A percentile compares a stretch with the other conserved stretches of the same genome.
These are phyloP conservation scores for Tigriopus japonicus DNA, from an alignment of 1,140 invertebrate species.

Conservation along the genomic window DNA sequence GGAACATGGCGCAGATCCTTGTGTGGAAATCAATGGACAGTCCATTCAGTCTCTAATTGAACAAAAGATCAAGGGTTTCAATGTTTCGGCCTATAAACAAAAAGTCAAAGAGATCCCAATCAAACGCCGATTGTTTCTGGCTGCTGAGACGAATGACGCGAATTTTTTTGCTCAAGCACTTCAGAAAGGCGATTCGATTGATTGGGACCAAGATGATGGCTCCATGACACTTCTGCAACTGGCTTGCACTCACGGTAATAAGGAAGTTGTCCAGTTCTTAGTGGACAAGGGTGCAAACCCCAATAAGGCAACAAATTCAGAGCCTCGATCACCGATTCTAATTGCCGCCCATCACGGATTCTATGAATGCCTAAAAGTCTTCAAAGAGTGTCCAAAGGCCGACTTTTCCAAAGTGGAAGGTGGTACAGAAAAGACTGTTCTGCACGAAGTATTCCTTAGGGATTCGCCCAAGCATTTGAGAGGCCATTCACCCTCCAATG, in stretches of 20 bases:
- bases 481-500: background rate
- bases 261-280: background rate
- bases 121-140: background rate
- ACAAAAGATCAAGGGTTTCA: background rate
- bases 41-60: background rate
- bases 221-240: background rate
- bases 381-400: background rate
- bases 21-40: background rate
- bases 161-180: background rate
- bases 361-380: background rate
- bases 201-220: constrained; percentile 11
- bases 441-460: background rate
- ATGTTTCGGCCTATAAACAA: background rate
- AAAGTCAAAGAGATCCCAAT: background rate
- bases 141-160: background rate
- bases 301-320: background rate
- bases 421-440: background rate
- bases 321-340: background rate
- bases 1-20: background rate
- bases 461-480: background rate
- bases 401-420: background rate
- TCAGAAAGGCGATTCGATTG: background rate
- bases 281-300: background rate
- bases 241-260: background rate
- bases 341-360: constrained; percentile 11